Percentiles rank a stretch among this genome's conserved stretches.
Evolutionary conservation across 2,888 invertebrate species (phyloP).

Genomic region (Caenorhabditis uteleia): DNA sequence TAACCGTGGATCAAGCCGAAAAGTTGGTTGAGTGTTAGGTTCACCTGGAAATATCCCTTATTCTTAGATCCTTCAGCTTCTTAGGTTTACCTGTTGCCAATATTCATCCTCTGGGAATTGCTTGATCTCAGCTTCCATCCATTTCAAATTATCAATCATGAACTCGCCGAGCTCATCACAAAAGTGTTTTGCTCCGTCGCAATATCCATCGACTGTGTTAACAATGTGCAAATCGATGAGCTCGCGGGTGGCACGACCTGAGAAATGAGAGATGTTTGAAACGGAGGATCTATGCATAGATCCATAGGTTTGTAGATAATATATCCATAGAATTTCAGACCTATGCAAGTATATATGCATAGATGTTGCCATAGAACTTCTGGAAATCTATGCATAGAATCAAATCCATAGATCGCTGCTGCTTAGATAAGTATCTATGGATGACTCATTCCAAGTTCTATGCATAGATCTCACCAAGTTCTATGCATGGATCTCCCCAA

Average conservation of each 20-base stretch:
- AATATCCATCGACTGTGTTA: conserved; percentile 64
- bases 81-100: conserved; percentile 65
- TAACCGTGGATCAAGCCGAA: conserved; percentile 55
- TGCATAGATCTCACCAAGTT: too few relatives aligned
- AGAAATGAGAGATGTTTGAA: too few relatives aligned
- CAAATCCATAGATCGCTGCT: too few relatives aligned
- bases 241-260: conserved; percentile 54
- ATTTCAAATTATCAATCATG: conserved; percentile 59
- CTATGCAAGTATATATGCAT: too few relatives aligned
- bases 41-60: conserved; percentile 31
- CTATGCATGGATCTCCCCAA: too few relatives aligned
- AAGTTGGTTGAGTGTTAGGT: conserved; percentile 49
- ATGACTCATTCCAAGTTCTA: too few relatives aligned
- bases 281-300: not conserved
- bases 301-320: too few relatives aligned
- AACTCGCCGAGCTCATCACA: conserved; percentile 60
- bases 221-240: conserved; percentile 58
- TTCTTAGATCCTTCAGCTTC: too few relatives aligned
- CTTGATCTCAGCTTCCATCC: conserved; percentile 58
- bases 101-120: conserved; percentile 61
- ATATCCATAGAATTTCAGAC: too few relatives aligned
- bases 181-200: conserved; percentile 64
- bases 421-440: too few relatives aligned
- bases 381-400: not conserved
- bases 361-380: too few relatives aligned